Conservation (phyloP, 2,797 vertebrate genomes). For the Helarctos malayanus region DNA sequence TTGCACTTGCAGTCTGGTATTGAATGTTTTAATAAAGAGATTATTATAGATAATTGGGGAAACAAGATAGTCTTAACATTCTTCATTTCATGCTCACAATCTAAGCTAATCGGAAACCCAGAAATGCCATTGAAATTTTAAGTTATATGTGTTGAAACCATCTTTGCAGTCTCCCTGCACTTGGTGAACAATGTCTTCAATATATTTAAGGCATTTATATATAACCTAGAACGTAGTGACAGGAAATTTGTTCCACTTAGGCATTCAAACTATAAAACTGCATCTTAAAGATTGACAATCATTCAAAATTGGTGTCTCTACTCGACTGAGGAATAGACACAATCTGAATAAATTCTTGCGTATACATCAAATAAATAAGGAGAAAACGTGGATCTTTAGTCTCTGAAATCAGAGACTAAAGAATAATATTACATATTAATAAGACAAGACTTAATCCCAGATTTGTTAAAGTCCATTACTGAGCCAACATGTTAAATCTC, state of each 20-base stretch:
- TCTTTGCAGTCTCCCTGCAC: background rate
- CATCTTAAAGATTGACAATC: background rate
- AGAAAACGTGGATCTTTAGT: background rate
- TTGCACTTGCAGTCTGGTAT: background rate
- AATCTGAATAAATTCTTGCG: slow-evolving; percentile 4
- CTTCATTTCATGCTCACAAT: background rate
- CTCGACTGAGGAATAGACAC: background rate
- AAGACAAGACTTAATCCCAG: background rate
- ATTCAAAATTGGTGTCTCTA: background rate
- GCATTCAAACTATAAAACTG: background rate
- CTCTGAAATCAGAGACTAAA: slow-evolving; percentile 25
- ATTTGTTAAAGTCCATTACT: background rate
- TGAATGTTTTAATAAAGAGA: slow-evolving; percentile 20
- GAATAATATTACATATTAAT: background rate
- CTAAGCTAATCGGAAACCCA: slow-evolving; percentile 5
- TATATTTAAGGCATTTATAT: background rate
- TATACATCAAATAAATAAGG: background rate
- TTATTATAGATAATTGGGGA: slow-evolving; percentile 6
- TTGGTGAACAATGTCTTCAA: slow-evolving; percentile 14
- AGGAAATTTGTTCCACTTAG: slow-evolving; percentile 11
- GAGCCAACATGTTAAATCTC: slow-evolving; percentile 15
- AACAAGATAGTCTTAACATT: background rate
- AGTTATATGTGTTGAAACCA: background rate
- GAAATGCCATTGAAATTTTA: slow-evolving; percentile 28
- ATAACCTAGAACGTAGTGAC: background rate